Evolutionary conservation across 2,888 invertebrate species (phyloP), one percentile per base, ranked within the genome.

Genomic region (Azorinus chamasolen): DNA sequence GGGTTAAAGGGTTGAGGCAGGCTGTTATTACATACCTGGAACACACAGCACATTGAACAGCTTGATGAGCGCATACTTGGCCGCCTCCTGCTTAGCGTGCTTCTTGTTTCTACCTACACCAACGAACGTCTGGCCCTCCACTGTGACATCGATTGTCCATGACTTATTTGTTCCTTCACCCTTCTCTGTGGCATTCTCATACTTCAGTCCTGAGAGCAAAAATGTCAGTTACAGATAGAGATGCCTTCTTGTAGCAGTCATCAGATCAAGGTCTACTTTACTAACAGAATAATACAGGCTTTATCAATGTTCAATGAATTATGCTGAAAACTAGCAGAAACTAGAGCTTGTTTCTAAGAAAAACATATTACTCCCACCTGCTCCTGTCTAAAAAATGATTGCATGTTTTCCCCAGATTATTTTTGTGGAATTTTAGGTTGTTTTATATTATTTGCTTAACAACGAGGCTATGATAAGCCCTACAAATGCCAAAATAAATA

Each of bases 61-160:
- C 54, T 84, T 81, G 53, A 79, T 68, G 24, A 86, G 78, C 4
- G 83, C 84, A 51, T 70, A 63, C 50, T 83, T 80, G 2, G 87
- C 83, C 1, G 83, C 85, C 46, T 84, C 85, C 41, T 65, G 71
- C 55, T 87, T 86, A 0, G 85, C 87, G 14, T 73, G 50, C 48
- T 83, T 85, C 78, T 87, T 86, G 55, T 71, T 84, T 20, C 72
- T 65, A 4, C 79, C 86, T n/a, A 70, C 73, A 1, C 85, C 86
- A 16, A 73, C 66, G 53, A 82, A 85, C n/a, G 20, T 66, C 37
- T 77, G 41, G 1, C 78, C 85, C 18, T 85, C 79, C n/a, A 84
- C 53, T 14, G 68, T 73, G 0, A 84, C 76, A 3, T 64, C 58
- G 66, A 84, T 83, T 0, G 83, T 83, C 64, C 79, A 87, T 20